Conservation (phyloP, 2,113 vertebrate species). For the Cricetomys ansorgei region DNA sequence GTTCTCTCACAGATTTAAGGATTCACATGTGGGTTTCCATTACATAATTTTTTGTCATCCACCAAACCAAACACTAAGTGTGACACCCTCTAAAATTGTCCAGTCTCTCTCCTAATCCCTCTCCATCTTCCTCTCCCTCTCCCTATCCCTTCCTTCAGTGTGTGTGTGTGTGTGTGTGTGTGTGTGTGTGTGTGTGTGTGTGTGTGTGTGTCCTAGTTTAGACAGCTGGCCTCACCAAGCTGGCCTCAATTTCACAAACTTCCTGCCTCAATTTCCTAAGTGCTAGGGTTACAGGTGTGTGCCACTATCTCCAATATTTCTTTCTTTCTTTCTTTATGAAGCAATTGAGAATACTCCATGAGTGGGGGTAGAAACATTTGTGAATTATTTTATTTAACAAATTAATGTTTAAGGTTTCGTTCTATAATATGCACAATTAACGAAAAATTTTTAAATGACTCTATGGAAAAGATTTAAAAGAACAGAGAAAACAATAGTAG, state of each 20-base stretch:
- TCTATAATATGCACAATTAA: not conserved
- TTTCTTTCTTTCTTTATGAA: not conserved
- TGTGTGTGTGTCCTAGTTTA: not conserved
- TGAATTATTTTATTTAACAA: not conserved
- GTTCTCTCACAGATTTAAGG: not conserved
- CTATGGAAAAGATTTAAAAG: not conserved
- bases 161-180: not conserved
- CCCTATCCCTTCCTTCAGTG: not conserved
- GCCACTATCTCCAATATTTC: not conserved
- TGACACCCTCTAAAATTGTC: not conserved
- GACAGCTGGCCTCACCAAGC: not conserved
- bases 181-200: not conserved
- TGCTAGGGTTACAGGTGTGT: not conserved
- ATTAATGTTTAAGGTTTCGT: not conserved
- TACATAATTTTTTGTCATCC: not conserved
- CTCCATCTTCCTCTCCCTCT: not conserved
- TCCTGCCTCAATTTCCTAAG: not conserved
- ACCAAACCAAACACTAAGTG: constrained; percentile 3
- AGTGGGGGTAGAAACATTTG: not conserved
- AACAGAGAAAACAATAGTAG: not conserved
- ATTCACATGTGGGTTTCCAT: not conserved
- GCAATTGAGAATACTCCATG: not conserved
- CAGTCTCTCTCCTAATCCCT: not conserved
- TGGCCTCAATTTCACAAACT: not conserved
- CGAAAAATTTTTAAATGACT: not conserved